Percentiles rank a stretch among this genome's conserved stretches.
Conservation (phyloP, 1,140 invertebrate species). For the Drosophila nigrodunni region DNA sequence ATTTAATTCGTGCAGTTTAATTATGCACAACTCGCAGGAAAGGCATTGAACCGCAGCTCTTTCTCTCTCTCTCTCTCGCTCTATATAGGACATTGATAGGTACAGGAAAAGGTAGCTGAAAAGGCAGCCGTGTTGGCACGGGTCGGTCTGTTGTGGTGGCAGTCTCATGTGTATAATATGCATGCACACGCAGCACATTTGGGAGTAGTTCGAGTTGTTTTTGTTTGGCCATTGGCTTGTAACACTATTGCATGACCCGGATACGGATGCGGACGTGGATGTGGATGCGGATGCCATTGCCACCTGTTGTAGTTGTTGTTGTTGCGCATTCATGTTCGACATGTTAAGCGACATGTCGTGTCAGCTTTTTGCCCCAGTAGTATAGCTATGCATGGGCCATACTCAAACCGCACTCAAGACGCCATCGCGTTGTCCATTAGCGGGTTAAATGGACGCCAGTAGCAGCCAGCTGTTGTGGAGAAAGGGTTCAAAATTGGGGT, state of each 20-base stretch:
- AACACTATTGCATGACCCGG: slow-evolving; percentile 58
- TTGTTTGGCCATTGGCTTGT: slow-evolving; percentile 50
- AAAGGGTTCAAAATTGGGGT: not conserved
- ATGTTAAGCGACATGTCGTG: slow-evolving; percentile 72
- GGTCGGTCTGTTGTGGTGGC: not conserved
- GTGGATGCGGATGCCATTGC: slow-evolving; percentile 41
- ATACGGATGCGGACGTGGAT: slow-evolving; percentile 23
- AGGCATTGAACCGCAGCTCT: slow-evolving; percentile 19
- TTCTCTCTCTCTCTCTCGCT: no score
- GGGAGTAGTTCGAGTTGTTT: slow-evolving; percentile 62
- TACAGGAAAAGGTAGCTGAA: not conserved
- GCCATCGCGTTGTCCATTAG: slow-evolving; percentile 53
- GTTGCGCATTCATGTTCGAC: slow-evolving; percentile 76
- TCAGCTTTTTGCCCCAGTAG: slow-evolving; percentile 44
- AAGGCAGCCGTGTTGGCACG: not conserved
- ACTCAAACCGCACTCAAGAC: slow-evolving; percentile 41
- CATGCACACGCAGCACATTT: slow-evolving; percentile 77
- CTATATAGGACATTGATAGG: slow-evolving; percentile 13
- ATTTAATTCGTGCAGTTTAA: slow-evolving; percentile 49
- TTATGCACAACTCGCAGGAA: slow-evolving; percentile 25
- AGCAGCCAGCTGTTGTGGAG: not conserved
- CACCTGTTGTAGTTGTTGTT: slow-evolving; percentile 63
- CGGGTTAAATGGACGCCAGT: slow-evolving; percentile 36
- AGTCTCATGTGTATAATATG: slow-evolving; percentile 56
- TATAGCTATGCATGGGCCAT: slow-evolving; percentile 33